A percentile compares a stretch with the other conserved stretches of the same genome.
Evolutionary conservation across 1,140 invertebrate genomes (phyloP).

Genomic region (Ceratoteleas bidentatus): DNA sequence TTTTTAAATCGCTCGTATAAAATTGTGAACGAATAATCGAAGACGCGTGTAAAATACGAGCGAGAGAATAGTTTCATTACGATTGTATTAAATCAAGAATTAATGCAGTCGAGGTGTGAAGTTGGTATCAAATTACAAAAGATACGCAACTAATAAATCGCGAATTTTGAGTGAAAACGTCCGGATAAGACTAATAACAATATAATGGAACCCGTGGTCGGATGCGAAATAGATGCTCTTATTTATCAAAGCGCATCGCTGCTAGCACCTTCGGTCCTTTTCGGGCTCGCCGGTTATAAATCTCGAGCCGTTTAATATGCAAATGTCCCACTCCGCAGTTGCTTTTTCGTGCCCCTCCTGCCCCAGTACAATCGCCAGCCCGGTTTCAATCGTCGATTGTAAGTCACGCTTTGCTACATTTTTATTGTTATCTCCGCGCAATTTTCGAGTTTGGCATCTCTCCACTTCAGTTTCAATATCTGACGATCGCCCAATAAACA

Average conservation of each 20-base stretch:
- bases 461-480: constrained; percentile 57
- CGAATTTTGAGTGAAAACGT: constrained; percentile 31
- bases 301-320: constrained; percentile 81
- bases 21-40: no score
- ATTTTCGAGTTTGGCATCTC: constrained; percentile 52
- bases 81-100: no score
- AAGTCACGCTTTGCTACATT: constrained; percentile 52
- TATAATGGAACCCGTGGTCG: constrained; percentile 51
- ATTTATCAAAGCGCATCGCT: constrained; percentile 70
- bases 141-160: background rate
- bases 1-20: no score
- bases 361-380: constrained; percentile 65
- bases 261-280: constrained; percentile 69
- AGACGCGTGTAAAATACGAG: no score
- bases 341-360: constrained; percentile 20
- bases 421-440: constrained; percentile 56
- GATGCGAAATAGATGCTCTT: constrained; percentile 59
- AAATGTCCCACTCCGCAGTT: constrained; percentile 70
- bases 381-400: constrained; percentile 73
- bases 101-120: no score
- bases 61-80: no score
- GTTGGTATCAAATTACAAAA: no score
- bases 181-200: constrained; percentile 38
- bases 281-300: constrained; percentile 77
- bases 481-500: no score